These are phyloP conservation scores for Sterna hirundo DNA, from an alignment of 2,113 vertebrate species.

Conservation along the genomic window DNA sequence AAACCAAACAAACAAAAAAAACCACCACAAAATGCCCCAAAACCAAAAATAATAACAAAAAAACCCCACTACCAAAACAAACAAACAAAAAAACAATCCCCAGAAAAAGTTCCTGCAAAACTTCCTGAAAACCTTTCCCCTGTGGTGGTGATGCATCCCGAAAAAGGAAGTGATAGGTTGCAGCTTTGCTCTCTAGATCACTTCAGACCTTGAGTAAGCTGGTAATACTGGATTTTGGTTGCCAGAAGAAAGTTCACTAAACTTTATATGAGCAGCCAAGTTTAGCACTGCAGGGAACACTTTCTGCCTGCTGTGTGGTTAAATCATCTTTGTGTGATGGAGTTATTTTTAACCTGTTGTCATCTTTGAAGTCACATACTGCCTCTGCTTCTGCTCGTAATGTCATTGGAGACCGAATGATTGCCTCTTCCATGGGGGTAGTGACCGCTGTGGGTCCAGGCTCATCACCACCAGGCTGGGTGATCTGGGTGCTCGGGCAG, in stretches of 20 bases:
- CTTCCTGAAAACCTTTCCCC: neutral
- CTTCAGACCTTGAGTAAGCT: neutral
- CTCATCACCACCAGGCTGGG: fast-evolving
- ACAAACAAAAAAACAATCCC: neutral
- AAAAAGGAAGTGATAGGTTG: neutral
- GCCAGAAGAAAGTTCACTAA: neutral
- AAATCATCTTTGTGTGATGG: neutral
- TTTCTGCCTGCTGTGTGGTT: neutral
- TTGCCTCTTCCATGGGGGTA: neutral
- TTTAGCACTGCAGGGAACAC: neutral
- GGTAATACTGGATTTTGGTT: neutral
- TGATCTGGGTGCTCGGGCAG: fast-evolving
- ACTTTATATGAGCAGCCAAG: neutral
- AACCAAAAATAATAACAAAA: too few species aligned
- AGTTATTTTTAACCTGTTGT: neutral
- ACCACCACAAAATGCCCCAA: neutral
- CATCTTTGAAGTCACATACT: neutral
- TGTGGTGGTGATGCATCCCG: neutral
- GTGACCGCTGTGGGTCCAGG: neutral
- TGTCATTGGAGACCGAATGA: fast-evolving
- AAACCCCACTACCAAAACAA: neutral
- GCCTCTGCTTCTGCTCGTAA: neutral
- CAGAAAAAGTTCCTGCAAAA: neutral
- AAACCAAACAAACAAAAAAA: neutral
- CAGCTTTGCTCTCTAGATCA: neutral